A percentile compares a stretch with the other conserved stretches of the same genome.
Conservation (phyloP, 64 coral and sea anemone species). For the Montipora cactus region DNA sequence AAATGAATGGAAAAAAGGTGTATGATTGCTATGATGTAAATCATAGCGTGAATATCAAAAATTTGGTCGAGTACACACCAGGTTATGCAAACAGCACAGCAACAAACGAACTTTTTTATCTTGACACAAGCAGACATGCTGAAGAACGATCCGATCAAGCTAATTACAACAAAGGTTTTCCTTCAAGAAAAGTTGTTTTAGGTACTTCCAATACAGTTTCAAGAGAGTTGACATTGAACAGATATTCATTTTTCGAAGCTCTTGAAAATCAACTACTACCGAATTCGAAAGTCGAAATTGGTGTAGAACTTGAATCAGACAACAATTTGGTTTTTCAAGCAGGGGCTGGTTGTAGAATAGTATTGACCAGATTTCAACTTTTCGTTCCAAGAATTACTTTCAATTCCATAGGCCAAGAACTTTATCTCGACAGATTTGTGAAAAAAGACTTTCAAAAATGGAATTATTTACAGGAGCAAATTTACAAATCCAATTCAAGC, state of each 20-base stretch:
- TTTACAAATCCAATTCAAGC: too few relatives aligned
- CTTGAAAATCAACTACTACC: slow-evolving; percentile 21
- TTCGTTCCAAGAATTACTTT: slow-evolving; percentile 7
- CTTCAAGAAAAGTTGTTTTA: not conserved
- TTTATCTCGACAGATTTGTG: too few relatives aligned
- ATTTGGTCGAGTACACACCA: too few relatives aligned
- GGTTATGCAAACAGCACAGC: too few relatives aligned
- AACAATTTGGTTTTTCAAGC: slow-evolving; percentile 40
- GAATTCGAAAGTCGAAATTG: slow-evolving; percentile 1
- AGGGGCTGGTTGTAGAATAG: slow-evolving; percentile 27
- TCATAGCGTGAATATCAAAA: too few relatives aligned
- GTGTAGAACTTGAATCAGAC: slow-evolving; percentile 17
- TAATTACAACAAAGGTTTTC: slow-evolving; percentile 44
- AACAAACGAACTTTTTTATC: slow-evolving; percentile 21
- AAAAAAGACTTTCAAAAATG: not conserved
- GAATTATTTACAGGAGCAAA: too few relatives aligned
- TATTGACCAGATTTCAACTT: not conserved
- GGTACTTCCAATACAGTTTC: not conserved
- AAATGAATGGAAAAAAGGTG: too few relatives aligned
- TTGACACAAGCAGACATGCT: slow-evolving; percentile 11
- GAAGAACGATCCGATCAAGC: not conserved
- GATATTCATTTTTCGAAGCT: not conserved
- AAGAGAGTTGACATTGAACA: not conserved
- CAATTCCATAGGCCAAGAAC: too few relatives aligned
- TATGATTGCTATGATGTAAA: too few relatives aligned